Base-by-base conservation (phyloP, 2,888 invertebrate genomes). In the Catonia carolina region DNA sequence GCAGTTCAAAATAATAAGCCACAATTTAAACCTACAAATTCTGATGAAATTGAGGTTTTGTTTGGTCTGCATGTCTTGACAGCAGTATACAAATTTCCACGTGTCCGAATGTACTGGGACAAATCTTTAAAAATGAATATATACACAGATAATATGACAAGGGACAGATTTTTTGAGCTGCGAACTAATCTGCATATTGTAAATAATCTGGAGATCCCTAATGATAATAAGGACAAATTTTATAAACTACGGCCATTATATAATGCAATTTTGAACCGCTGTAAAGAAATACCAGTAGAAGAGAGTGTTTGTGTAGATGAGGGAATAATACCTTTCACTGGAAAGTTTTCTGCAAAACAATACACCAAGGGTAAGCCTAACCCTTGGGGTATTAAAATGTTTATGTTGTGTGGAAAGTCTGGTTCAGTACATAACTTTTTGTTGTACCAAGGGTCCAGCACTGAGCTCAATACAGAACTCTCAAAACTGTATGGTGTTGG, bases 191-290 rank as follows among this genome's bases (percentile, higher is more conserved):
- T 48, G 2, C 57, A 36, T 54, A 27, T 47, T 8, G 53, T 54
- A 10, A 57, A 47, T 20, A 54, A 58, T 27, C 18, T 54, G 23
- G 58, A 58, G 22, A 54, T 20, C 45, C 45, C 58, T 23, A 15
- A 10, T 18, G 45, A 33, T 37, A 50, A 49, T 33, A 42, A 23
- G 0, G 57, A 57, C 54, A 37, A 27, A 17, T 57, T 57, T 27
- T 42, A 17, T 17, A 56, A 56, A 50, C 20, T 39, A 2, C 22
- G 51, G 31, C 42, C 56, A 27, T 48, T 56, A 2, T 56, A 41
- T 52, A 20, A 41, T 14, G 2, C 33, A 15, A 23, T 56, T 14
- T 23, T 39, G 17, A 33, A 42, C 15, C 53, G 57, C 45, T 53
- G 52, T 31, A 17, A 45, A 22, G 20, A 52, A 6, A 22, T 57